Conservation (phyloP, 2,797 vertebrate genomes). For the Philypnodon macrostomus region DNA sequence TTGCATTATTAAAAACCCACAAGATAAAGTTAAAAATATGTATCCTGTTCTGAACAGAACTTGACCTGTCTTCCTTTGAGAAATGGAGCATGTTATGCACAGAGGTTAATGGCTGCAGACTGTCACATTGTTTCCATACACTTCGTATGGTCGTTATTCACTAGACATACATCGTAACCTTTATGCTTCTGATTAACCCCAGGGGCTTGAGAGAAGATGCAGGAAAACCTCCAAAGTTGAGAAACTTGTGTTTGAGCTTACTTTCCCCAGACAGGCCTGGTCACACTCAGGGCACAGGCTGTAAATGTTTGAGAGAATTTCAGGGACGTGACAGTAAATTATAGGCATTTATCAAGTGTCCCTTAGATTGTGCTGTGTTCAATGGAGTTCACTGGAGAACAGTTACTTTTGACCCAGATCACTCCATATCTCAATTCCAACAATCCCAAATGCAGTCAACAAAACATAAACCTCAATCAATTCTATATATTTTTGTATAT, state of each 20-base stretch:
- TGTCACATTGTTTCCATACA: slow-evolving; percentile 73
- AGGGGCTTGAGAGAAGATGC: slow-evolving; percentile 64
- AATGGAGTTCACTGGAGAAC: no score
- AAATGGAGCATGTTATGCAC: slow-evolving; percentile 47
- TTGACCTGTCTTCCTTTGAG: slow-evolving; percentile 49
- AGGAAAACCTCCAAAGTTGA: slow-evolving; percentile 59
- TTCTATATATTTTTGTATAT: no score
- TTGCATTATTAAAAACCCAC: slow-evolving; percentile 24
- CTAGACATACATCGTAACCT: slow-evolving; percentile 86
- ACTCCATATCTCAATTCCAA: no score
- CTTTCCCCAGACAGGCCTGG: slow-evolving; percentile 70
- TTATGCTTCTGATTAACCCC: slow-evolving; percentile 83
- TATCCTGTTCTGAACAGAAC: slow-evolving; percentile 51
- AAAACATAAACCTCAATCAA: no score
- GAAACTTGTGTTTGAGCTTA: no score
- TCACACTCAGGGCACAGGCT: slow-evolving; percentile 86
- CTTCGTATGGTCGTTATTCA: slow-evolving; percentile 86
- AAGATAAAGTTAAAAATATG: slow-evolving; percentile 35
- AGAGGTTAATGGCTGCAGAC: slow-evolving; percentile 75
- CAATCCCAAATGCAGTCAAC: no score
- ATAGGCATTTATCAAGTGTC: slow-evolving; percentile 90
- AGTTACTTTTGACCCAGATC: no score
- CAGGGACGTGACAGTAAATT: slow-evolving; percentile 95
- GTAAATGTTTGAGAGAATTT: slow-evolving; percentile 96
- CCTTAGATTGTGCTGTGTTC: slow-evolving; percentile 85